These are phyloP conservation scores for Amphiprion clarkii DNA, from an alignment of 2,797 vertebrate genomes.

Conservation along the genomic window DNA sequence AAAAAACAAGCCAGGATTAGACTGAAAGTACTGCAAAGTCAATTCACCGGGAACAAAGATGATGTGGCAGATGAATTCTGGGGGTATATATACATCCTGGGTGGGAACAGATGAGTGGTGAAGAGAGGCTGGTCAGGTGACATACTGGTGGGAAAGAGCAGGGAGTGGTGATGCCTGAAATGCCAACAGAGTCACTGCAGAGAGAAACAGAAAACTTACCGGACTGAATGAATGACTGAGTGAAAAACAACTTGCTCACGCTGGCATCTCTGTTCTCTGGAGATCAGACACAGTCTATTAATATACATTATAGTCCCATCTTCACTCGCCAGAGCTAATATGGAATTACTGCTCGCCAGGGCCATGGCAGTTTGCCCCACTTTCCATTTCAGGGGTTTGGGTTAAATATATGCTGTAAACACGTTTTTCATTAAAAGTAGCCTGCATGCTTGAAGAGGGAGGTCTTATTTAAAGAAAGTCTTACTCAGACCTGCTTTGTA, in stretches of 20 bases:
- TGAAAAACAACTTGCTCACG: neutral
- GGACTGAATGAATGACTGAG: too few species aligned
- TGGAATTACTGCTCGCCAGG: conserved; percentile 2
- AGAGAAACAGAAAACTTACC: too few species aligned
- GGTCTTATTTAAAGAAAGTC: neutral
- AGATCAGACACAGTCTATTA: conserved; percentile 56
- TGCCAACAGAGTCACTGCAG: too few species aligned
- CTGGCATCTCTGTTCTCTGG: conserved; percentile 44
- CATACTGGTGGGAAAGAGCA: too few species aligned
- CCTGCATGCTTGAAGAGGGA: neutral
- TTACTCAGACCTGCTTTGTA: neutral
- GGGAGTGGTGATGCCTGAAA: too few species aligned
- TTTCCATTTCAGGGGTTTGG: conserved; percentile 12
- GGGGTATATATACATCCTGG: too few species aligned
- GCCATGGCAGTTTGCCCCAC: neutral
- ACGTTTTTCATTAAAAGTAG: neutral
- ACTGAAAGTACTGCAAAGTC: too few species aligned
- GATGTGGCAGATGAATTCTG: too few species aligned
- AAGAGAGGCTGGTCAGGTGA: too few species aligned
- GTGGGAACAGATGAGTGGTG: too few species aligned
- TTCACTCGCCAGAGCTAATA: conserved; percentile 36
- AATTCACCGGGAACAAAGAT: too few species aligned
- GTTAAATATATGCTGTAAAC: conserved; percentile 15
- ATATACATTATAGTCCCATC: conserved; percentile 41
- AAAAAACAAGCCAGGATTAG: too few species aligned